Conservation (phyloP, 2,888 invertebrate genomes). For the Acrobasis consociella region DNA sequence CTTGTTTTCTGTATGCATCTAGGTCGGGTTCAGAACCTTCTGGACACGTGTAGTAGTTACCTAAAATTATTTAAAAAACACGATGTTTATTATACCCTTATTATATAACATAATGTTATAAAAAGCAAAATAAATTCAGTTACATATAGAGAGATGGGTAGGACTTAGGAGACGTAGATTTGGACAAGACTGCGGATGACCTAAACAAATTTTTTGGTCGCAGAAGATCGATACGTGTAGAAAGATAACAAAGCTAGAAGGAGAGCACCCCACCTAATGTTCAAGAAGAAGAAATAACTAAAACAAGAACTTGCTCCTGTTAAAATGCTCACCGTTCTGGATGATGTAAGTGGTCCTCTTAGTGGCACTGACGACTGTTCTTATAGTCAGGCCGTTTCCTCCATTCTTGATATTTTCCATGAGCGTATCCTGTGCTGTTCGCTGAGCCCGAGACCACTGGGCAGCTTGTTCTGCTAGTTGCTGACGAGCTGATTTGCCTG, state of each 20-base stretch:
- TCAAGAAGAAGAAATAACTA: too few species aligned
- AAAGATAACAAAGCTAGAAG: too few species aligned
- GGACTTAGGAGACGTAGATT: too few species aligned
- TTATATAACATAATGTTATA: too few species aligned
- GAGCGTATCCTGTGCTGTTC: constrained; percentile 71
- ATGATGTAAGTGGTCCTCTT: constrained; percentile 68
- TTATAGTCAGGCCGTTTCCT: constrained; percentile 72
- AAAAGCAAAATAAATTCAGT: too few species aligned
- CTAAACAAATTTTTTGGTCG: too few species aligned
- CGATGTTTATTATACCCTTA: too few species aligned
- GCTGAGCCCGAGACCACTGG: constrained; percentile 75
- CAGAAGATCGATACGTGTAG: too few species aligned
- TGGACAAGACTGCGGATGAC: too few species aligned
- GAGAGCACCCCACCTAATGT: too few species aligned
- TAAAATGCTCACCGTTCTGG: constrained; percentile 59
- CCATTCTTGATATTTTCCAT: constrained; percentile 78
- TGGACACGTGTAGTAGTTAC: constrained; percentile 70
- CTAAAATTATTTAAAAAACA: constrained; percentile 38
- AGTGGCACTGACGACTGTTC: constrained; percentile 60
- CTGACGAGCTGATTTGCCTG: constrained; percentile 75
- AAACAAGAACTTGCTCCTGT: too few species aligned
- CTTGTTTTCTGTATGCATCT: constrained; percentile 67
- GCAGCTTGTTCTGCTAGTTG: constrained; percentile 75
- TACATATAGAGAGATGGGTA: too few species aligned
- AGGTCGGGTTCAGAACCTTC: constrained; percentile 69